Percentiles rank a stretch among this genome's conserved stretches.
These are phyloP conservation scores for Ectobius pallidus DNA, from an alignment of 2,888 invertebrate genomes.

Conservation along the genomic window DNA sequence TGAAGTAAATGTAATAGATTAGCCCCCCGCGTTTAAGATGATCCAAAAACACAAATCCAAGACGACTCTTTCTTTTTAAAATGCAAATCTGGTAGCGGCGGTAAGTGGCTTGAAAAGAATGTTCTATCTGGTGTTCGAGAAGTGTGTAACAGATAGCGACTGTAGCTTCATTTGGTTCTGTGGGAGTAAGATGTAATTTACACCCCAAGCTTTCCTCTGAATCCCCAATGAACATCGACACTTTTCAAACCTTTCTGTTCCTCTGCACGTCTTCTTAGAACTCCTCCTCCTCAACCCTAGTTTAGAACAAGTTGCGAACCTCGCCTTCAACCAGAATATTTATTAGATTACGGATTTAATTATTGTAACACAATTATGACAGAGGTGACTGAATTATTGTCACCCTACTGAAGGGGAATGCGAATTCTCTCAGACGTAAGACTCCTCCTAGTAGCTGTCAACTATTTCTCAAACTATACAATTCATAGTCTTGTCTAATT, in stretches of 20 bases:
- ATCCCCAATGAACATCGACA: constrained; percentile 22
- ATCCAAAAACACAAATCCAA: constrained; percentile 21
- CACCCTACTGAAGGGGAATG: no score
- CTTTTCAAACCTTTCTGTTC: neutral
- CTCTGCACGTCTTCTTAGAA: no score
- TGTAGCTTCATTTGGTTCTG: constrained; percentile 40
- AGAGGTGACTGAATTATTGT: no score
- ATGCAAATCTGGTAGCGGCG: constrained; percentile 21
- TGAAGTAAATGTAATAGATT: neutral
- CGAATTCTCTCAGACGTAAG: no score
- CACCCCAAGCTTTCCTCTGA: constrained; percentile 6
- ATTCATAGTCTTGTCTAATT: no score
- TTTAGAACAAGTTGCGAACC: no score
- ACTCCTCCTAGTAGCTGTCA: no score
- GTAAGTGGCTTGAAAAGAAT: constrained; percentile 32
- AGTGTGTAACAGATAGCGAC: constrained; percentile 41
- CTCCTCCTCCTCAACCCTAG: no score
- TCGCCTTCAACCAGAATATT: no score
- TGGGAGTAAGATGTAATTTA: constrained; percentile 22
- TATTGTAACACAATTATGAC: no score
- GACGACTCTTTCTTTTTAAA: constrained; percentile 22
- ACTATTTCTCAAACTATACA: no score
- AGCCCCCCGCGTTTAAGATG: constrained; percentile 1
- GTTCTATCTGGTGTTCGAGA: constrained; percentile 24
- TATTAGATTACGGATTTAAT: no score